phyloP scores from a whole-genome alignment of 2,797 vertebrate genomes.

The Sternotherus odoratus region DNA sequence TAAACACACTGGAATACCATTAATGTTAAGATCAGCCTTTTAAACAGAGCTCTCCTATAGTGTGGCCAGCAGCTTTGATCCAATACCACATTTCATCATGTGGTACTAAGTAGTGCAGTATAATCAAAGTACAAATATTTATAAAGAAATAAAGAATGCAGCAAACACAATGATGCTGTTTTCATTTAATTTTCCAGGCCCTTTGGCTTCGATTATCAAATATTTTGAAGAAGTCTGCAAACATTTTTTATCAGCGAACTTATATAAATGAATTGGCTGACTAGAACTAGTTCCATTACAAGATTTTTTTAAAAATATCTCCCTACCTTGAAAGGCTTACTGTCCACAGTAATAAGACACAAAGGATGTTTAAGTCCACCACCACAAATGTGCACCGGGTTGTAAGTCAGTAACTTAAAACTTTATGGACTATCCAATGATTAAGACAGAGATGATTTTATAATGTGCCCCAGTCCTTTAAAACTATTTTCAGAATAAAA shows the following conservation, averaged over 20 bases:
- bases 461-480: background rate
- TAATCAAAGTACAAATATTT: slow-evolving; percentile 78
- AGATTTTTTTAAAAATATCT: slow-evolving; percentile 19
- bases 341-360: background rate
- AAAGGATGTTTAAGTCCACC: background rate
- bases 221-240: slow-evolving; percentile 73
- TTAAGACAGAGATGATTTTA: background rate
- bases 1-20: background rate
- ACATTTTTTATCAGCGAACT: slow-evolving; percentile 57
- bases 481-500: slow-evolving; percentile 4
- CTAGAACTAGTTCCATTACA: slow-evolving; percentile 32
- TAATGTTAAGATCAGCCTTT: slow-evolving; percentile 24
- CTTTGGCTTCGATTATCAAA: slow-evolving; percentile 68
- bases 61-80: slow-evolving; percentile 68
- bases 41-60: slow-evolving; percentile 47
- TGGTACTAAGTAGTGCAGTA: slow-evolving; percentile 51
- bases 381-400: background rate
- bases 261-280: slow-evolving; percentile 56
- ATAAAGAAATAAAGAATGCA: slow-evolving; percentile 71
- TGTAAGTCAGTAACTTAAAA: slow-evolving; percentile 15
- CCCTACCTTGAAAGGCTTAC: background rate
- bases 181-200: slow-evolving; percentile 64
- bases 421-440: background rate
- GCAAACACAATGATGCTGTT: slow-evolving; percentile 29
- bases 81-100: slow-evolving; percentile 56